Evolutionary conservation across 2,888 invertebrate genomes (phyloP), one percentile per base, ranked within the genome.

Genomic region (Acrobasis repandana): DNA sequence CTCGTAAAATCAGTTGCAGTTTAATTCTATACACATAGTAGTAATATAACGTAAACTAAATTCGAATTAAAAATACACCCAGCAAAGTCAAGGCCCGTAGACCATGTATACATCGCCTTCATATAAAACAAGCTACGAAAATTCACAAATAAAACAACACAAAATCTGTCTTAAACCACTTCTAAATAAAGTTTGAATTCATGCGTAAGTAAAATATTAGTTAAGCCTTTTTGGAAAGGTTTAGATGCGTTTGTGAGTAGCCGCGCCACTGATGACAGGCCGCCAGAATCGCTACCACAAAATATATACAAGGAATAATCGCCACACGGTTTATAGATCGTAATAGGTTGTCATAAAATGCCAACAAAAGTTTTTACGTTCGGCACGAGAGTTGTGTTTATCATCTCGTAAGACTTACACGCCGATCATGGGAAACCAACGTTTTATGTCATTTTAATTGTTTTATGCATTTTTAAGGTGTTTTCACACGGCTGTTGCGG

Each of bases 301-400:
- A 54, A 54, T 54, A 28, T 50, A 54, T 38, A 38, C 54, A 38
- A 52, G 52, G 83, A 86, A 90, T 90, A 90, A 90, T 89, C 88
- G 85, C 84, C 87, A 88, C 88, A 88, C 82, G 85, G 88, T 91
- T 92, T 91, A 92, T 91, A 83, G 91, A 83, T 90, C 90, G 86
- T 92, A 92, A 91, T 92, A 90, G 58, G 90, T 89, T 90, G 89
- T 88, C 89, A 86, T 92, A 91, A 92, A 92, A 90, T 88, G 81
- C 88, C 88, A 90, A 91, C 91, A 91, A 91, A 90, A 90, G 85
- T 88, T 90, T 88, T 92, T 88, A 91, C 84, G 87, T 86, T 85
- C 85, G 80, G 86, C 88, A 89, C 88, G 87, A 89, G 88, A 88
- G 82, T 76, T 77, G 80, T 83, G 85, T 90, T 86, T 88, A 89